Evolutionary conservation across 2,797 vertebrate species (phyloP), one percentile per base, ranked within the genome.

Genomic region (Ibycter americanus): DNA sequence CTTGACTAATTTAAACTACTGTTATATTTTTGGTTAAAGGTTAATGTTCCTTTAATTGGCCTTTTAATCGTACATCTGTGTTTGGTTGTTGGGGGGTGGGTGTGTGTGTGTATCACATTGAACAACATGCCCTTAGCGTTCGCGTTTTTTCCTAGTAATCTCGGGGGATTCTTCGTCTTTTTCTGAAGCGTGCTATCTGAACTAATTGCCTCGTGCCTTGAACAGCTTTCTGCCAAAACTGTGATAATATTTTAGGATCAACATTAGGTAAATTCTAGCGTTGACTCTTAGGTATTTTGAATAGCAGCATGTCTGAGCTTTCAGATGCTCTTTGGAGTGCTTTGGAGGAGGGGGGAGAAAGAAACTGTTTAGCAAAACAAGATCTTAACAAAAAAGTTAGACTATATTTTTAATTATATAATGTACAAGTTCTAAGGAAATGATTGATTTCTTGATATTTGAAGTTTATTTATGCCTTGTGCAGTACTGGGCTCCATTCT

Each of bases 11-110:
- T 96, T 96, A 95, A 97, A 97, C 97, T 95, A 92, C 95, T 96
- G 96, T 92, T 96, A 77, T 92, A 96, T 92, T 96, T 96, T 95
- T 95, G 96, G 95, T 92, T 96, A 92, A 93, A 96, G 97, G 97
- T 97, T 96, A 96, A 96, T 95, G 95, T 88, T 59, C 66, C 76
- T 94, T 96, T 94, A 96, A 96, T 97, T 97, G 92, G 84, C 93
- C 93, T 96, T 96, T 96, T 97, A 96, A 83, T 96, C 38, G 26
- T 76, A 61, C 92, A 83, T 83, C 93, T 96, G 94, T 52, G 93
- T 87, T 96, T 81, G 90, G 68, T 14, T 44, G 83, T 15, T 16
- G 42, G 68, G 74, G 40, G 20, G 77, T 4, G 68, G 74, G 40
- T 18, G 77, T 4, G 40, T 15, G 40, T 40, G 40, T 58, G 34